Conservation (phyloP, 2,888 invertebrate genomes). For the Drosophila yooni region DNA sequence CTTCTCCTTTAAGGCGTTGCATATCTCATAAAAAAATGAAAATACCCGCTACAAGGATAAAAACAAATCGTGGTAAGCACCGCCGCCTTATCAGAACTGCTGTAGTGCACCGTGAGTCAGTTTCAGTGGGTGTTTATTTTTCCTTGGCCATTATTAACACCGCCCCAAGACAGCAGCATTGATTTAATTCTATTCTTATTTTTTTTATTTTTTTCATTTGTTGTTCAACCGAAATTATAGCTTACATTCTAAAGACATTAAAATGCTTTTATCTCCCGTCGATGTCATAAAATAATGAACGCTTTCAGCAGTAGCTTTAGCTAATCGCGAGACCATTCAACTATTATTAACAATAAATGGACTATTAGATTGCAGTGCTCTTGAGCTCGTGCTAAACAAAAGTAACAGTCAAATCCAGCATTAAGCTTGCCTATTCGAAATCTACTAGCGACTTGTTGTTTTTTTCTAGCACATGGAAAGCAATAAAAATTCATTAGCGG, state of each 20-base stretch:
- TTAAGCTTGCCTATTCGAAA: conserved; percentile 16
- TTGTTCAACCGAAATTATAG: conserved; percentile 30
- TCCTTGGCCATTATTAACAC: conserved; percentile 20
- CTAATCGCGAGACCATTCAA: not conserved
- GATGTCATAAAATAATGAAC: conserved; percentile 29
- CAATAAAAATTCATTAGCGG: conserved; percentile 52
- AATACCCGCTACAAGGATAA: not conserved
- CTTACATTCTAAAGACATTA: conserved; percentile 76
- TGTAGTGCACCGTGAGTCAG: conserved; percentile 6
- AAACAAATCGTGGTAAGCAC: not conserved
- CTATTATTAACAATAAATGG: conserved; percentile 13
- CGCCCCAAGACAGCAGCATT: conserved; percentile 10
- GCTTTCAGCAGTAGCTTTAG: conserved; percentile 15
- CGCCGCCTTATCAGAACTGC: conserved; percentile 38
- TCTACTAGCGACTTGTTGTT: not conserved
- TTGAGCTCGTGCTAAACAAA: conserved; percentile 3
- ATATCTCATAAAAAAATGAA: not conserved
- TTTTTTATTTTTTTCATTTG: conserved; percentile 15
- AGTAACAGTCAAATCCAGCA: conserved; percentile 8
- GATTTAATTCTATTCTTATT: conserved; percentile 22
- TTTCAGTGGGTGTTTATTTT: conserved; percentile 27
- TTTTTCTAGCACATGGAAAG: conserved; percentile 13
- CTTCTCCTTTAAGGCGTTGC: not conserved
- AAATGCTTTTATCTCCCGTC: conserved; percentile 65
- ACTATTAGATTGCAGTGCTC: conserved; percentile 11